Conservation (phyloP, 1,140 invertebrate genomes). For the Limonius californicus region DNA sequence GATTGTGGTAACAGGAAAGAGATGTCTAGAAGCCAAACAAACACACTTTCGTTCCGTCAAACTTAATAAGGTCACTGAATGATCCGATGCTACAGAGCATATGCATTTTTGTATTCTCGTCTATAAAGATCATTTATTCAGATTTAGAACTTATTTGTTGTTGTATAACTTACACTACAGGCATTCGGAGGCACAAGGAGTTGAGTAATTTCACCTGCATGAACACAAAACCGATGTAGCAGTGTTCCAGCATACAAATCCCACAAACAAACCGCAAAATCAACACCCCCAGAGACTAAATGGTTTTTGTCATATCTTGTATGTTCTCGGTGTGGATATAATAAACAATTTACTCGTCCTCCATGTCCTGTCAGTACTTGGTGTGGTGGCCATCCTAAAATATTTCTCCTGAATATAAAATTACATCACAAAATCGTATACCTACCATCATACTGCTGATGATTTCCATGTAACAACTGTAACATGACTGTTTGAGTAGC, state of each 20-base stretch:
- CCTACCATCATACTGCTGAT: slow-evolving; percentile 81
- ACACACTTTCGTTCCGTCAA: slow-evolving; percentile 93
- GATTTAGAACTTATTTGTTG: background rate
- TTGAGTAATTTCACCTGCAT: slow-evolving; percentile 89
- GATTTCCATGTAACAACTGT: slow-evolving; percentile 85
- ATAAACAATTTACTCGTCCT: slow-evolving; percentile 89
- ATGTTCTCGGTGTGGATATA: slow-evolving; percentile 92
- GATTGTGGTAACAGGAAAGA: slow-evolving; percentile 93
- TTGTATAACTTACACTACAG: slow-evolving; percentile 72
- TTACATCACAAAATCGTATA: background rate
- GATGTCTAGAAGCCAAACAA: slow-evolving; percentile 90
- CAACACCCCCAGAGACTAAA: slow-evolving; percentile 92
- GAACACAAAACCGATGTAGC: slow-evolving; percentile 94
- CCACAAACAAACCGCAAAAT: slow-evolving; percentile 98
- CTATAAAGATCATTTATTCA: slow-evolving; percentile 51
- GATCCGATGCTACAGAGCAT: slow-evolving; percentile 95
- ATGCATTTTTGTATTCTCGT: slow-evolving; percentile 90
- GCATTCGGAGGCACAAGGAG: slow-evolving; percentile 87
- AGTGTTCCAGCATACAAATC: slow-evolving; percentile 88
- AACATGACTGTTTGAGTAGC: slow-evolving; percentile 94
- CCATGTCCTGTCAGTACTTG: slow-evolving; percentile 87
- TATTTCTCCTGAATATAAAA: no score
- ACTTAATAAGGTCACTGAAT: slow-evolving; percentile 92
- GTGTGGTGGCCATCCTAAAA: slow-evolving; percentile 81
- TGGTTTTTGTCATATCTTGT: slow-evolving; percentile 89